Evolutionary conservation across 2,797 vertebrate species (phyloP).

Genomic region (Sarcoramphus papa): DNA sequence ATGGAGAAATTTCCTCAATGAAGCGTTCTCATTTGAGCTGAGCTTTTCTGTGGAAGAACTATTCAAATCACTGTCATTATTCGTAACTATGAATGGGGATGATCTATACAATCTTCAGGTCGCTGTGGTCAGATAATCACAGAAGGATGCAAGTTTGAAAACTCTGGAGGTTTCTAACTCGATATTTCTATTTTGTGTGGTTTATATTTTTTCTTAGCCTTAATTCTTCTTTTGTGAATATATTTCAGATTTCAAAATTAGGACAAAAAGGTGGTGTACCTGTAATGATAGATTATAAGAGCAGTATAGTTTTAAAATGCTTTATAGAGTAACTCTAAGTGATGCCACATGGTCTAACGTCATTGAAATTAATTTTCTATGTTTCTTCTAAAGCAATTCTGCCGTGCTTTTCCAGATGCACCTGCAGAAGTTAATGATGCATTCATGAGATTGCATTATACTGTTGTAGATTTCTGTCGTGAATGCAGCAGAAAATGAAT

Average conservation of each 20-base stretch:
- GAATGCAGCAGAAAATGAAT: not conserved
- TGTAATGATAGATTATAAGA: not conserved
- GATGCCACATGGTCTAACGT: not conserved
- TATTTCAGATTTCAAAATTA: not conserved
- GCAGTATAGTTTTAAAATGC: not conserved
- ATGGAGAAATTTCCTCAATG: not conserved
- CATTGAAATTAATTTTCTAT: not conserved
- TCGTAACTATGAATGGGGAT: not conserved
- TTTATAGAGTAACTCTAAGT: not conserved
- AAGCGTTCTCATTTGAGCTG: not conserved
- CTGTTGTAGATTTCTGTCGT: not conserved
- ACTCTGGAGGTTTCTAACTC: not conserved
- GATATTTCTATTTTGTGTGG: not conserved
- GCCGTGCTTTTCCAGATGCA: not conserved
- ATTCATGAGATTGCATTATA: not conserved
- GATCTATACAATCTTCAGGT: not conserved
- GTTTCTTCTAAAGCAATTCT: not conserved
- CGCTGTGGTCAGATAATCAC: not conserved
- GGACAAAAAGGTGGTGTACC: accelerated
- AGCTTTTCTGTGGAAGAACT: not conserved
- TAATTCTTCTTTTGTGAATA: not conserved
- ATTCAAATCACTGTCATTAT: not conserved
- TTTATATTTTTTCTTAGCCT: not conserved
- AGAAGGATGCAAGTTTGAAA: not conserved
- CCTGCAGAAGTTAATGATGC: not conserved